Evolutionary conservation across 2,113 vertebrate species (phyloP), one percentile per base, ranked within the genome.

Genomic region (Caloenas nicobarica): DNA sequence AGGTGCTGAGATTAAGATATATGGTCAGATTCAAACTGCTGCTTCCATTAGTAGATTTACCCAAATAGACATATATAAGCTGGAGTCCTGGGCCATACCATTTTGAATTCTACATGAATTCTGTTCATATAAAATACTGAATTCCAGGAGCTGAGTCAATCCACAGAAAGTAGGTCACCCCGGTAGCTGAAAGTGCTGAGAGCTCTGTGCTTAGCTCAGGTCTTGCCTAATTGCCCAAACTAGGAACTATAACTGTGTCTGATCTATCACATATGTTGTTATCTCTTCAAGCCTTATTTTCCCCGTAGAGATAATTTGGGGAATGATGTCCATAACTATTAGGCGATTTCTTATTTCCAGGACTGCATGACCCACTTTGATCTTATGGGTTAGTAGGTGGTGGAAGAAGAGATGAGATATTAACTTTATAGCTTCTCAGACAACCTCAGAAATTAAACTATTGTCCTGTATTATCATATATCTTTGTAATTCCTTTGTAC

Each of bases 391-490:
- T 93, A 89, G 85, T 87, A 91, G 89, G 89, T 88, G 81, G 78
- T 74, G 16, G 87, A 93, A 93, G 68, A 78, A 93, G 79, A 83
- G 85, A 81, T 93, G 92, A 95, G 81, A 88, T 88, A 93, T 88
- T 95, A 94, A 91, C 91, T 93, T 93, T 81, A 93, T 78, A 93
- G 83, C 54, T 89, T 81, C 92, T 86, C 80, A 94, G 92, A 78
- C 91, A 95, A 94, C 92, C 92, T 92, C 86, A 78, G 91, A 95
- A 96, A 95, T 96, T 92, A 96, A 97, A 89, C 82, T 93, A 56
- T 91, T 93, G 88, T 92, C 76, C 82, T 78, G 29, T 70, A 93
- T 96, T 94, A 91, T 21, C 94, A 93, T 95, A 95, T 88, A 91
- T 95, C 94, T 93, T 78, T 74, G 79, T 90, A 97, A 96, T 95